phyloP scores from a whole-genome alignment of 2,888 invertebrate genomes.

The Hecatera dysodea region DNA sequence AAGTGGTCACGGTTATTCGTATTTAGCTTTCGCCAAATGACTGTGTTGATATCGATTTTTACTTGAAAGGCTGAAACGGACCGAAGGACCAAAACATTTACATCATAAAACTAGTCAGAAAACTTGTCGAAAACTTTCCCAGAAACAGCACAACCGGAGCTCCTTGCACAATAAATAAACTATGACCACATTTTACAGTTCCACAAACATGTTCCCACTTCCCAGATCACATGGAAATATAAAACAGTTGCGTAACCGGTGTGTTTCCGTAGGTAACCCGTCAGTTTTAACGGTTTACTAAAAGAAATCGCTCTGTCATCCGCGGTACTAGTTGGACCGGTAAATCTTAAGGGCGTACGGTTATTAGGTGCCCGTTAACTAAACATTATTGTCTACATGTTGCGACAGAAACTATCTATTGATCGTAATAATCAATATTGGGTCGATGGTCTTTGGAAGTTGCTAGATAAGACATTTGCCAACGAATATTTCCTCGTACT shows the following conservation, averaged over 20 bases:
- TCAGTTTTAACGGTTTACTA: constrained; percentile 65
- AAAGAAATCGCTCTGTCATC: constrained; percentile 65
- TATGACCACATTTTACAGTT: constrained; percentile 48
- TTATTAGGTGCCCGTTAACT: constrained; percentile 59
- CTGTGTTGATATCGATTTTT: background rate
- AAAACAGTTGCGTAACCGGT: constrained; percentile 59
- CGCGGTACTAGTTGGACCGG: constrained; percentile 57
- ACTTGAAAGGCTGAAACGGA: background rate
- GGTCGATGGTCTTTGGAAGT: background rate
- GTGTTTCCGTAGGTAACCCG: constrained; percentile 63
- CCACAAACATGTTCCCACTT: constrained; percentile 59
- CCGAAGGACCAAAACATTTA: background rate
- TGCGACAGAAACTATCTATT: constrained; percentile 34
- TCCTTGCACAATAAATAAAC: constrained; percentile 17
- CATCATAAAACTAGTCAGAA: background rate
- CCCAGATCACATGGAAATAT: constrained; percentile 60
- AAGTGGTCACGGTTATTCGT: background rate
- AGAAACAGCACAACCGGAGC: constrained; percentile 8
- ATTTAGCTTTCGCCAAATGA: background rate
- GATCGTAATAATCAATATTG: constrained; percentile 15
- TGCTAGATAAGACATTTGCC: background rate
- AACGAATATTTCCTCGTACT: background rate
- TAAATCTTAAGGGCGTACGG: constrained; percentile 53
- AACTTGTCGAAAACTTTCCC: constrained; percentile 1
- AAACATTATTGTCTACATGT: constrained; percentile 62